Conservation (phyloP, 2,113 vertebrate species). For the rabbit (Oryctolagus cuniculus) region mOryCun1.1 NC_091432.1:25681501-25682000, state of each 20-base stretch:
- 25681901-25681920: not conserved
- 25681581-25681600: too few species aligned
- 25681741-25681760: not conserved
- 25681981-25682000: conserved; percentile 43
- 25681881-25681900: not conserved
- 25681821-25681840: conserved; percentile 41
- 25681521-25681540: too few species aligned
- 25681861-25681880: not conserved
- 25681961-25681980: conserved; percentile 51
- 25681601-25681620: not conserved
- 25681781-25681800: conserved; percentile 4
- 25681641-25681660: not conserved
- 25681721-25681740: not conserved
- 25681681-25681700: not conserved
- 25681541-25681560: too few species aligned
- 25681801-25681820: not conserved
- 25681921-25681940: not conserved
- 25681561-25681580: too few species aligned
- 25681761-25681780: not conserved
- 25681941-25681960: conserved; percentile 9
- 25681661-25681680: not conserved
- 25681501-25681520: too few species aligned
- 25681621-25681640: not conserved
- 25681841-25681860: not conserved
- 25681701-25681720: not conserved